phyloP scores from a whole-genome alignment of 2,888 invertebrate species.

The Pegoplata infirma region DNA sequence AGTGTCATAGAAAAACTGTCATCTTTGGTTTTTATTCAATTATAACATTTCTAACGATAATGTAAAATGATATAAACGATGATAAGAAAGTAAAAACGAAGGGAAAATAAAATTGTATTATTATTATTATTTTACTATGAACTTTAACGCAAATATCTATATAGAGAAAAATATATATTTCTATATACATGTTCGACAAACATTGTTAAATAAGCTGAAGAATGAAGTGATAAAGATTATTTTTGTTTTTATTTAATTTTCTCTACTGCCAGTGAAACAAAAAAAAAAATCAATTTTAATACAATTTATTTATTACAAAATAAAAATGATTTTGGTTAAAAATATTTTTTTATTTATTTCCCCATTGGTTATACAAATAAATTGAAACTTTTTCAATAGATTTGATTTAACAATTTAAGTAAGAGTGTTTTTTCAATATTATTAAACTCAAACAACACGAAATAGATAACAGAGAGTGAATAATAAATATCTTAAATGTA shows the following conservation, averaged over 20 bases:
- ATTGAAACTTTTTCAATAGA: not conserved
- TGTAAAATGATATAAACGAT: conserved; percentile 25
- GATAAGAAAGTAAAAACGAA: too few species aligned
- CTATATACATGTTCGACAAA: conserved; percentile 5
- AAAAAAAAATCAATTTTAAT: too few species aligned
- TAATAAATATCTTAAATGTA: too few species aligned
- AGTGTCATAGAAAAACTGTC: conserved; percentile 29
- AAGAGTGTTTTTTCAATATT: too few species aligned
- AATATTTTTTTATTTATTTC: conserved; percentile 3
- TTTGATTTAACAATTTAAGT: too few species aligned
- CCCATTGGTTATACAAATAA: not conserved
- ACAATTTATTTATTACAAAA: not conserved
- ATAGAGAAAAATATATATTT: not conserved
- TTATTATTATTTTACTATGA: conserved; percentile 35
- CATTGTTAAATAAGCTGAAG: conserved; percentile 23
- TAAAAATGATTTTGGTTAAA: not conserved
- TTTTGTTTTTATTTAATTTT: too few species aligned
- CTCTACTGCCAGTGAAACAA: too few species aligned
- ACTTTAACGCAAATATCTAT: too few species aligned
- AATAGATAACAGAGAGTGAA: too few species aligned
- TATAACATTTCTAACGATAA: conserved; percentile 4
- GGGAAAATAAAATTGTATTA: conserved; percentile 28
- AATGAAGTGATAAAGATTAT: conserved; percentile 23
- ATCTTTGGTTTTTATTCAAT: not conserved
- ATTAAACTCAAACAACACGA: too few species aligned